A percentile compares a stretch with the other conserved stretches of the same genome.
These are phyloP conservation scores for Octomys mimax DNA, from an alignment of 2,797 vertebrate species.

Conservation along the genomic window DNA sequence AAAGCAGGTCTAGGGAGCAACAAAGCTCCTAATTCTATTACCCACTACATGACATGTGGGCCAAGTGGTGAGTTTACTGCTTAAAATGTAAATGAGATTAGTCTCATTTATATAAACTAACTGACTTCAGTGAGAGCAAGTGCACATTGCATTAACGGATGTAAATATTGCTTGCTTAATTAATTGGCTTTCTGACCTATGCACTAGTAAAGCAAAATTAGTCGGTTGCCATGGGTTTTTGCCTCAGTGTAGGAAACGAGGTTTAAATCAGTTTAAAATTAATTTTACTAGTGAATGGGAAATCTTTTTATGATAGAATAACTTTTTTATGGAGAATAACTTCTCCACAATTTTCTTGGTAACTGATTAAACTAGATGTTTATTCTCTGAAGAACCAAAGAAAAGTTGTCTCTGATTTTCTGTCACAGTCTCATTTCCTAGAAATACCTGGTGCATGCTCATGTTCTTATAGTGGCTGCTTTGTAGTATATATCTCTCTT, in stretches of 20 bases:
- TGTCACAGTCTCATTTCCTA: constrained; percentile 81
- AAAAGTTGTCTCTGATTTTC: constrained; percentile 79
- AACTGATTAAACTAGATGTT: constrained; percentile 31
- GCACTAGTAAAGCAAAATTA: constrained; percentile 78
- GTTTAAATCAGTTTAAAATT: constrained; percentile 64
- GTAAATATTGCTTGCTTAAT: constrained; percentile 89
- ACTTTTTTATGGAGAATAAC: background rate
- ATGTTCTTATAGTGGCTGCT: constrained; percentile 85
- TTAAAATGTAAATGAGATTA: constrained; percentile 89
- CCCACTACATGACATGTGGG: constrained; percentile 94
- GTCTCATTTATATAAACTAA: constrained; percentile 93
- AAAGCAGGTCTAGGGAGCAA: constrained; percentile 98
- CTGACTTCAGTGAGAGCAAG: constrained; percentile 88
- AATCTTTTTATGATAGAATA: constrained; percentile 7
- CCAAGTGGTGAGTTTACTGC: constrained; percentile 95
- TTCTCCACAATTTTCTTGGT: constrained; percentile 48
- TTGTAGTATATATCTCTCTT: constrained; percentile 85
- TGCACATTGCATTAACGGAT: constrained; percentile 90
- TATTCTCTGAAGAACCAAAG: constrained; percentile 5
- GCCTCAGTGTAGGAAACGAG: constrained; percentile 70
- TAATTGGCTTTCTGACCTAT: constrained; percentile 82
- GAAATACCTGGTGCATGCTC: constrained; percentile 84
- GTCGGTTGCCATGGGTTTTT: constrained; percentile 77
- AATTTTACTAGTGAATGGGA: constrained; percentile 67
- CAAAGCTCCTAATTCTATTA: constrained; percentile 96